Evolutionary conservation across 2,113 vertebrate species (phyloP), one percentile per base, ranked within the genome.

Genomic region (Erythrolamprus reginae): DNA sequence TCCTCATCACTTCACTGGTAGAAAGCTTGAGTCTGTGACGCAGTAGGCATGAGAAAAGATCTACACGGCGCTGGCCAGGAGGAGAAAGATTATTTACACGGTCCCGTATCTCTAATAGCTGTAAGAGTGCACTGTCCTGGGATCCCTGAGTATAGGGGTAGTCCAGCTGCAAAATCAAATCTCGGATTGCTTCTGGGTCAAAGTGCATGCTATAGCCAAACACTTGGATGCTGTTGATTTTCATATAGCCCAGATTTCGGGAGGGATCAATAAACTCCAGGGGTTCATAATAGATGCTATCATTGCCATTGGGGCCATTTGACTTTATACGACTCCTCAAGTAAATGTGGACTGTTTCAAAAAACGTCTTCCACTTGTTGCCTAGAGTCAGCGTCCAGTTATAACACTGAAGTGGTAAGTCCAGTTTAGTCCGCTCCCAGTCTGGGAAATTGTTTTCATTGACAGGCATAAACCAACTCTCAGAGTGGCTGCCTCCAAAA

Each of bases 171-270:
- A 99, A 97, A 92, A 99, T 99, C 96, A 99, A 96, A 95, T 99
- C 99, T 84, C 99, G 98, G 53, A 99, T 99, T 0, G 99, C 98
- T 90, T 99, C 99, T 0, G 99, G 98, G 96, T 99, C 98, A 48
- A 99, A 99, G 96, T 99, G 98, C 99, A 99, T 99, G 97, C 99
- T 99, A 97, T 99, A 99, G 95, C 99, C 99, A 93, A 99, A 99
- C 91, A 99, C 99, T 96, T 99, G 99, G 91, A 99, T 99, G 95
- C 98, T 98, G 96, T 99, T 99, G 96, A 99, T 99, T 96, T 99
- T 99, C 99, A 99, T 99, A 94, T 99, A 99, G 90, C 99, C 99
- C 96, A 99, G 97, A 93, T 99, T 99, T 87, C 98, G 97, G 0
- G 98, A 97, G 21, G 98, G 98, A 91, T 99, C 99, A 0, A 98